Percentiles rank a stretch among this genome's conserved stretches.
Evolutionary conservation across 2,888 invertebrate genomes (phyloP).

Genomic region (Eupithecia subumbrata): DNA sequence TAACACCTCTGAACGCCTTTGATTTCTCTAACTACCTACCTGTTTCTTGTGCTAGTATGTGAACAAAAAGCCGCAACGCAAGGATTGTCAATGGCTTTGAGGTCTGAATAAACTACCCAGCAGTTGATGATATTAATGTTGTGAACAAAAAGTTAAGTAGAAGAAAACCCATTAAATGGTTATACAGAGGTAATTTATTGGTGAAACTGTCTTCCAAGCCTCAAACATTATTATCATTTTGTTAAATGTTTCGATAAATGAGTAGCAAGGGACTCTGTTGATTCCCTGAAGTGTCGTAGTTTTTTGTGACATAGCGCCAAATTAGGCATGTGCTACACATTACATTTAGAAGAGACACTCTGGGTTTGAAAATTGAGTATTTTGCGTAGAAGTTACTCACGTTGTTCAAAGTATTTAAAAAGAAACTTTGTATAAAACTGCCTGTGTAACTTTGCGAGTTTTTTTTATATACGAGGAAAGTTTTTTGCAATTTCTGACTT

Average conservation of each 20-base stretch:
- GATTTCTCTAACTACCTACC: too few relatives aligned
- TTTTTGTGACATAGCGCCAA: not conserved
- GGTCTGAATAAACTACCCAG: not conserved
- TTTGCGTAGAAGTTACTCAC: not conserved
- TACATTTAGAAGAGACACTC: not conserved
- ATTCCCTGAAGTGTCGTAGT: not conserved
- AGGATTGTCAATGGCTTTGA: too few relatives aligned
- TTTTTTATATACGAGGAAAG: not conserved
- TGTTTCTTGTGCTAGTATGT: too few relatives aligned
- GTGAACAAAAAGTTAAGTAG: not conserved
- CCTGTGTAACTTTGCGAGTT: not conserved
- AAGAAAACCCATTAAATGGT: constrained; percentile 2
- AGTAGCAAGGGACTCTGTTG: not conserved
- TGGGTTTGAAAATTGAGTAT: not conserved
- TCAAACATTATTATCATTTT: constrained; percentile 8
- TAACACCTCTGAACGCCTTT: too few relatives aligned
- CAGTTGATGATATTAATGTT: not conserved
- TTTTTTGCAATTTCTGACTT: too few relatives aligned
- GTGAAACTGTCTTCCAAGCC: not conserved
- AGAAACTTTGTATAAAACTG: not conserved
- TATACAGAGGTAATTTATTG: not conserved
- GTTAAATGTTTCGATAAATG: constrained; percentile 12
- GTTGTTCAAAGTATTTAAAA: not conserved
- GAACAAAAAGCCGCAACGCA: too few relatives aligned
- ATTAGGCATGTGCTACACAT: not conserved